Percentiles rank a stretch among this genome's conserved stretches.
Conservation (phyloP, 2,888 invertebrate genomes). For the Macrosoma leucophasiata region DNA sequence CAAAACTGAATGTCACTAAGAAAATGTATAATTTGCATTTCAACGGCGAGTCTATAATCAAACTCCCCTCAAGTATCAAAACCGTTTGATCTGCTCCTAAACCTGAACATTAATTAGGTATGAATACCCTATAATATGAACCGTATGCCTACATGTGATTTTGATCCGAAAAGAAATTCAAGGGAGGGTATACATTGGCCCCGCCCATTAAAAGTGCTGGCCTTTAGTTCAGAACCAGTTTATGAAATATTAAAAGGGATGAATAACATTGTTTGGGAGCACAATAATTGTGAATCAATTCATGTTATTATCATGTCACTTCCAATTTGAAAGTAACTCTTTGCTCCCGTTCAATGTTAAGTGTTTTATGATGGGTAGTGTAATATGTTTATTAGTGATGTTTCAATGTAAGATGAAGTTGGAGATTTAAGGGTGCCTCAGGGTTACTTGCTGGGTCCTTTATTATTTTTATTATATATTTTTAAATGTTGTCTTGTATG, state of each 20-base stretch:
- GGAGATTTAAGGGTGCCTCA: slow-evolving; percentile 7
- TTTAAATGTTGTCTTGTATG: no score
- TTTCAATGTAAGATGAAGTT: slow-evolving; percentile 8
- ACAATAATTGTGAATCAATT: slow-evolving; percentile 63
- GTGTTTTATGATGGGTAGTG: slow-evolving; percentile 45
- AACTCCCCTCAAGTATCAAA: slow-evolving; percentile 44
- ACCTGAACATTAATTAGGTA: slow-evolving; percentile 66
- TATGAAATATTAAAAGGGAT: slow-evolving; percentile 60
- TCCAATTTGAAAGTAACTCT: slow-evolving; percentile 54
- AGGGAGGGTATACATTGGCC: slow-evolving; percentile 46
- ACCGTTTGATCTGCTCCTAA: slow-evolving; percentile 29
- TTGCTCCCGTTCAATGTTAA: slow-evolving; percentile 33
- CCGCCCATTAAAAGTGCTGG: slow-evolving; percentile 47
- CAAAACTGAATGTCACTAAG: no score
- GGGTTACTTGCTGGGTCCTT: slow-evolving; percentile 6
- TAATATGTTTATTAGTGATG: slow-evolving; percentile 27
- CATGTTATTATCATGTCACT: slow-evolving; percentile 68
- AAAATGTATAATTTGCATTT: no score
- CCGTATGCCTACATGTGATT: slow-evolving; percentile 64
- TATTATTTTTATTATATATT: slow-evolving; percentile 4
- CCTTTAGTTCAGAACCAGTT: slow-evolving; percentile 48
- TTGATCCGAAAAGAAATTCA: slow-evolving; percentile 40
- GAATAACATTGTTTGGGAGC: slow-evolving; percentile 45
- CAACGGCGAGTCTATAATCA: no score
- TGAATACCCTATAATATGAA: slow-evolving; percentile 67